These are phyloP conservation scores for Pachypsylla venusta DNA, from an alignment of 1,140 invertebrate species.

Conservation along the genomic window DNA sequence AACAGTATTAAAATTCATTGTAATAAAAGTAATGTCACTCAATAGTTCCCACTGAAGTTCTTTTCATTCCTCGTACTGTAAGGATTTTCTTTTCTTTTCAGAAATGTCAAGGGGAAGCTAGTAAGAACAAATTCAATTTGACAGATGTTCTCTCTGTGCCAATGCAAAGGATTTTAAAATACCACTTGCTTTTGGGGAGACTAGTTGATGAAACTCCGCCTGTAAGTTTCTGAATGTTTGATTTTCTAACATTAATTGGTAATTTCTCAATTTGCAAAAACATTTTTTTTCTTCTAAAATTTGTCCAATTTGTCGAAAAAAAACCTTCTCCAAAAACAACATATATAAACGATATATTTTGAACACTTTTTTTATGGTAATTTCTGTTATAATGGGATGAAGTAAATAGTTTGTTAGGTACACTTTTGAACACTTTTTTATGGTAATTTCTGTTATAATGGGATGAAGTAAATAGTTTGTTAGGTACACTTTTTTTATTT, in stretches of 20 bases:
- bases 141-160: slow-evolving; percentile 89
- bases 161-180: slow-evolving; percentile 95
- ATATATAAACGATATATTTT: background rate
- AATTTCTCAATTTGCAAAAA: no score
- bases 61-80: no score
- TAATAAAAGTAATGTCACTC: background rate
- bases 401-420: background rate
- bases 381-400: background rate
- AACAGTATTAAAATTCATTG: background rate
- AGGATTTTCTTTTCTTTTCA: no score
- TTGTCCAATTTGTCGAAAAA: no score
- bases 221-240: no score
- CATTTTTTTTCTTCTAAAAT: no score
- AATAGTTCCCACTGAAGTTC: no score
- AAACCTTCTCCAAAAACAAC: no score
- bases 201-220: slow-evolving; percentile 77
- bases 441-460: background rate
- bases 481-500: background rate
- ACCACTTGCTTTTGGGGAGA: slow-evolving; percentile 85
- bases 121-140: slow-evolving; percentile 87
- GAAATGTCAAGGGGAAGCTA: slow-evolving; percentile 83
- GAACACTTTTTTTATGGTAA: background rate
- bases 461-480: background rate
- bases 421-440: background rate
- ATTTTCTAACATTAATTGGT: no score